Conservation (phyloP, 2,113 vertebrate genomes). For the Oryzias javanicus region DNA sequence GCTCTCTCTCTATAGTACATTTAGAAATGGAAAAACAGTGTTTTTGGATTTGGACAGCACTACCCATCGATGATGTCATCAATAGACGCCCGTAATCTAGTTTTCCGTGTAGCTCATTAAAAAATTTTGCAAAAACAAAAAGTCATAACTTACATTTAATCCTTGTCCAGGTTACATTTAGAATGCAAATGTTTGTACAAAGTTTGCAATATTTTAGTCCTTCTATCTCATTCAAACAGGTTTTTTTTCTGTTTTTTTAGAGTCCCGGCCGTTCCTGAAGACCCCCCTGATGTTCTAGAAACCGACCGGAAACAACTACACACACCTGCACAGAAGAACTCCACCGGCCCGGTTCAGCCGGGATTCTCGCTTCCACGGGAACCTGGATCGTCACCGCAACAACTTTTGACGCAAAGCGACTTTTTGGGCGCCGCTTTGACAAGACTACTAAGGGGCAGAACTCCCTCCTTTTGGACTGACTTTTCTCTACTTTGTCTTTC, state of each 20-base stretch:
- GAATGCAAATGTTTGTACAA: no score
- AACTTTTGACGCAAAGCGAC: slow-evolving; percentile 9
- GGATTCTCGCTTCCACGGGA: slow-evolving; percentile 1
- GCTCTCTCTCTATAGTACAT: no score
- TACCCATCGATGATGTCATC: no score
- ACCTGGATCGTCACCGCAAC: slow-evolving; percentile 5
- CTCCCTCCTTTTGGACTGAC: slow-evolving; percentile 21
- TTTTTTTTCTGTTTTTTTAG: slow-evolving; percentile 22
- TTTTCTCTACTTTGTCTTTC: slow-evolving; percentile 16
- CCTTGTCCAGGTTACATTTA: no score
- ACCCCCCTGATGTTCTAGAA: slow-evolving; percentile 72
- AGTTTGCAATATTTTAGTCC: no score
- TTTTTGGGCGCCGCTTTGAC: slow-evolving; percentile 30
- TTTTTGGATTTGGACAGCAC: no score
- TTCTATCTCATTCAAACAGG: no score
- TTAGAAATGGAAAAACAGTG: no score
- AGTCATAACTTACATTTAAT: no score
- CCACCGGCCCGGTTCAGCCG: slow-evolving; percentile 45
- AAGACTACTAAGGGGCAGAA: slow-evolving; percentile 44
- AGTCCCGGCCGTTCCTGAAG: slow-evolving; percentile 70
- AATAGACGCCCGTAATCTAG: no score
- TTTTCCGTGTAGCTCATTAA: no score
- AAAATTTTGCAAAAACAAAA: no score
- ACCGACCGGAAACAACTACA: background rate
- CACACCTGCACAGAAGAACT: slow-evolving; percentile 37